A percentile compares a stretch with the other conserved stretches of the same genome.
These are phyloP conservation scores for Upupa epops DNA, from an alignment of 2,113 vertebrate genomes.

Conservation along the genomic window DNA sequence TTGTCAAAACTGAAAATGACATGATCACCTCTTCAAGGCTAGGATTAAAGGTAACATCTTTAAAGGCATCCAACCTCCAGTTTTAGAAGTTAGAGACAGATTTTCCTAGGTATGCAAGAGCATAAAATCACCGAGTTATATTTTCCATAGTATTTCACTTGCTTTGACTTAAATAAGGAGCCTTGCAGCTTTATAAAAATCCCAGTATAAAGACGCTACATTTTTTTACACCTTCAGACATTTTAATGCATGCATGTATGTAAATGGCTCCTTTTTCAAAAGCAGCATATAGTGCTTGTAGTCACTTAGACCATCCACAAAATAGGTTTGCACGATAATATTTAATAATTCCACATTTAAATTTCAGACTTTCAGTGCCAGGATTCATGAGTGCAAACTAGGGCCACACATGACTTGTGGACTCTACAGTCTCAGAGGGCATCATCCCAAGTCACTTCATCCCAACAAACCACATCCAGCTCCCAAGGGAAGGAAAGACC, in stretches of 20 bases:
- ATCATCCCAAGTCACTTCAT: not conserved
- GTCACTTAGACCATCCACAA: not conserved
- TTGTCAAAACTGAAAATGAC: conserved; percentile 17
- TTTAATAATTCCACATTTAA: not conserved
- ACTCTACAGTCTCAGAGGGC: not conserved
- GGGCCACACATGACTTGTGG: not conserved
- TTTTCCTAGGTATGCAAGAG: not conserved
- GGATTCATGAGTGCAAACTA: not conserved
- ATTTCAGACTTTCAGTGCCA: not conserved
- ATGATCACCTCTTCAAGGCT: not conserved
- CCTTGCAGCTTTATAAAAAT: not conserved
- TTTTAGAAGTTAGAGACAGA: not conserved
- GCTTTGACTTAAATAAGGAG: not conserved
- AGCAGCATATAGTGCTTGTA: not conserved
- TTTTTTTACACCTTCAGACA: not conserved
- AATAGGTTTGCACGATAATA: not conserved
- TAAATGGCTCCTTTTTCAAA: not conserved
- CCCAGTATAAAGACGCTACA: not conserved
- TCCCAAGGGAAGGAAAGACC: not conserved
- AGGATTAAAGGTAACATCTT: not conserved
- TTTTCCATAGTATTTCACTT: not conserved
- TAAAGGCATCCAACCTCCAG: not conserved
- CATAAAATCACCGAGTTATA: not conserved
- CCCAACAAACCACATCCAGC: not conserved
- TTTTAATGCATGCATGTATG: not conserved